Evolutionary conservation across 2,797 vertebrate genomes (phyloP), one percentile per base, ranked within the genome.

Genomic region (Melanotaenia trifasciata): DNA sequence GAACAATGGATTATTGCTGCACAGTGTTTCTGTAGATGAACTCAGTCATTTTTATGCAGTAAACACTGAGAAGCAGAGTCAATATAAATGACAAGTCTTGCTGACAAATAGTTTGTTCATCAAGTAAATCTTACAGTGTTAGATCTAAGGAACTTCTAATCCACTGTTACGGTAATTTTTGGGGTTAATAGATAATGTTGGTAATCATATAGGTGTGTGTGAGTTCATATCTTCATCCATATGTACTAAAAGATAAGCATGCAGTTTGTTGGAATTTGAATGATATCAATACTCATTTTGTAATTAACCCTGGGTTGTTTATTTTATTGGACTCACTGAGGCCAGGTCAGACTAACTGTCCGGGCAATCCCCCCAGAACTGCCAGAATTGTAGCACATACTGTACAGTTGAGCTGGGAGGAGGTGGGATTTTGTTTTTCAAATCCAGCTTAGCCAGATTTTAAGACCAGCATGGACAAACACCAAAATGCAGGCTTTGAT

Each of bases 371-470:
- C 84, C 87, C 87, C 74, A 73, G 62, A 72, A 11, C 80, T 28
- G 63, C 47, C 54, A n/a, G 30, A 77, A 79, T 16, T 60, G 45
- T 13, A 65, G 72, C 78, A 78, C 78, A 76, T 28, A 72, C 64
- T 79, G 78, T 78, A 63, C 67, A 73, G 84, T 71, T 70, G 64
- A 72, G 74, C 60, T 22, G 12, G 59, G 58, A 70, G 63, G 72
- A 58, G 70, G 50, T 69, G 72, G 85, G 84, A 80, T 82, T 90
- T 90, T 38, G 61, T 30, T 70, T 60, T 60, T 35, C 78, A 91
- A 92, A 93, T 92, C 90, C 86, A 35, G 90, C 83, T 92, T 89
- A 91, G 72, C 50, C 74, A 87, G 81, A 87, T 91, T 91, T 89
- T 77, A 70, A 85, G 70, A 67, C 81, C 80, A 89, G 88, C 71